phyloP scores from a whole-genome alignment of 2,888 invertebrate species.

The Agrochola litura region DNA sequence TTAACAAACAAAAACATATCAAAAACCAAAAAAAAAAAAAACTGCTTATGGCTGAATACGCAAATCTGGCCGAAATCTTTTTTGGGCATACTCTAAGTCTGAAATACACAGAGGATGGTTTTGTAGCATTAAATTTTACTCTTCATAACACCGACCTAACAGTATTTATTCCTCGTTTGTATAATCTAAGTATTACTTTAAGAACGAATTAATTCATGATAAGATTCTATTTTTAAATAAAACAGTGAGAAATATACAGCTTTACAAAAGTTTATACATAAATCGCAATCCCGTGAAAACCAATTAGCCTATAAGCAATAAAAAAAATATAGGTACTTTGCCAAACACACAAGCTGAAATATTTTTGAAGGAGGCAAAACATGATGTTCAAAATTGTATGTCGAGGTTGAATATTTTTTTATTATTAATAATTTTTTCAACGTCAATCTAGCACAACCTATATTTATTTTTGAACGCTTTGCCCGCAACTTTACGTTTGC shows the following conservation, averaged over 20 bases:
- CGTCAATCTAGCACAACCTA: background rate
- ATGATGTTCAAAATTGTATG: background rate
- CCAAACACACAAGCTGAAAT: constrained; percentile 2
- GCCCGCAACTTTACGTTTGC: background rate
- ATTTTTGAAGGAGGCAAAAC: background rate
- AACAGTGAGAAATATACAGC: background rate
- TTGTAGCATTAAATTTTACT: background rate
- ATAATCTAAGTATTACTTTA: background rate
- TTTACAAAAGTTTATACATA: too few relatives aligned
- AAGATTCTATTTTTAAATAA: background rate
- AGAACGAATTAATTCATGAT: background rate
- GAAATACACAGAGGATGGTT: background rate
- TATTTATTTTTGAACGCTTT: background rate
- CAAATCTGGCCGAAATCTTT: background rate
- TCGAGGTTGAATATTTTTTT: background rate
- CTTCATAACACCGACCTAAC: background rate
- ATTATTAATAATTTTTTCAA: background rate
- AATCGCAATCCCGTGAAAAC: background rate
- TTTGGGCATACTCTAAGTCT: background rate
- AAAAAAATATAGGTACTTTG: constrained; percentile 17
- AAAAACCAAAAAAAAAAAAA: background rate
- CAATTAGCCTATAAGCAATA: constrained; percentile 10
- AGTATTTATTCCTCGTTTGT: background rate
- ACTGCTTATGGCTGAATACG: too few relatives aligned
- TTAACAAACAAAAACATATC: background rate